Percentiles rank a stretch among this genome's conserved stretches.
Evolutionary conservation across 2,888 invertebrate genomes (phyloP).

Genomic region (Acanthosoma haemorrhoidale): DNA sequence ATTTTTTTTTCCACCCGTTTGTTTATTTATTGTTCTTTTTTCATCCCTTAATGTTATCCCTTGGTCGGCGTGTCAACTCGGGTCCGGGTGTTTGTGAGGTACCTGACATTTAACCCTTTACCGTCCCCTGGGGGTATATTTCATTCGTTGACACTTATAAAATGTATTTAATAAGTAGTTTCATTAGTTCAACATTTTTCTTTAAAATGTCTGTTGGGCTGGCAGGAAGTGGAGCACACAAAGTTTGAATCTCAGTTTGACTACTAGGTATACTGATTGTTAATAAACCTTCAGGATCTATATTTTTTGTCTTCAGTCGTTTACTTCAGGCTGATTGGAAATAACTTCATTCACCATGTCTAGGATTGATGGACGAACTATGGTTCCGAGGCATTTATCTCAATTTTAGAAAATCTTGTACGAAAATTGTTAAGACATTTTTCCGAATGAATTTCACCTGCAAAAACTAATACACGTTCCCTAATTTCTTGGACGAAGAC

Average conservation of each 20-base stretch:
- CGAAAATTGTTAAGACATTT: conserved; percentile 88
- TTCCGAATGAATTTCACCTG: conserved; percentile 95
- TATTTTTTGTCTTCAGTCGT: conserved; percentile 28
- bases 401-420: conserved; percentile 66
- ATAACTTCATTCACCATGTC: conserved; percentile 85
- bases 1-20: too few species aligned
- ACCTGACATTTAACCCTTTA: too few species aligned
- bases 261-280: conserved; percentile 65
- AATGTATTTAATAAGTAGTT: conserved; percentile 55
- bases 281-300: conserved; percentile 44
- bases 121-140: too few species aligned
- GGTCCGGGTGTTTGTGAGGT: too few species aligned
- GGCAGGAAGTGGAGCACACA: conserved; percentile 71
- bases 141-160: too few species aligned
- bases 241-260: conserved; percentile 63
- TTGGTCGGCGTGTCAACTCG: too few species aligned
- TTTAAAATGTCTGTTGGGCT: conserved; percentile 66
- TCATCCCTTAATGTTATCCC: too few species aligned
- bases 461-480: conserved; percentile 88
- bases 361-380: conserved; percentile 70
- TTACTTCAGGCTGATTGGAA: conserved; percentile 23
- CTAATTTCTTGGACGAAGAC: conserved; percentile 81
- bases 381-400: conserved; percentile 83
- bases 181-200: conserved; percentile 63
- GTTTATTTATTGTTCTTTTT: too few species aligned